Base-by-base conservation (phyloP, 2,113 vertebrate genomes). In the Pygoscelis antarcticus region DNA sequence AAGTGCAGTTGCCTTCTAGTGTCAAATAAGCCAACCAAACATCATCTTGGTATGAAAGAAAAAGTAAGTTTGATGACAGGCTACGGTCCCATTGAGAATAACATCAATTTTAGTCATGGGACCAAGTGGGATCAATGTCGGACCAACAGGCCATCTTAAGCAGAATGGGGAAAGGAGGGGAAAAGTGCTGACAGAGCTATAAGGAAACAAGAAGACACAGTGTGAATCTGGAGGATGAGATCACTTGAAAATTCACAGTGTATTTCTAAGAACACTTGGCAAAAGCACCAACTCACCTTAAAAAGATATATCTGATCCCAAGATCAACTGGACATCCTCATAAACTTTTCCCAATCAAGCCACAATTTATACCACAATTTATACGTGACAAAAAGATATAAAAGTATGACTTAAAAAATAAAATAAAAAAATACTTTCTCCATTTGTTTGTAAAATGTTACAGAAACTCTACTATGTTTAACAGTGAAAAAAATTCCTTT, bases 61-160 rank as follows among this genome's bases (percentile, higher is more conserved):
- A 98, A 98, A 98, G 98, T 97, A 98, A 96, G 92, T 97, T 97
- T 97, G 97, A 98, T 95, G 92, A 97, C 94, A 98, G 89, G 89
- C 90, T 96, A 96, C 30, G 82, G 95, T 96, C 97, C 97, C 96
- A 87, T 87, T 93, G 96, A 96, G 97, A 97, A 96, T 96, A 97
- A 98, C 98, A 99, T 99, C 98, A 97, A 99, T 99, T 97, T 98
- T 97, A 98, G 98, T 98, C 98, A 98, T 80, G 93, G 90, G 90
- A 97, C 86, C 90, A 94, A 95, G 85, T 66, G n/a, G n/a, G 92
- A 98, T 99, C 98, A 98, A 98, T 90, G 71, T 87, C 81, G 97
- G 81, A 97, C 92, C 93, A 90, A 89, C 55, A 93, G 49, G 80
- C 76, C 91, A 90, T 89, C 96, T 96, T 91, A 96, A 88, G 94